These are phyloP conservation scores for Prunella fulvescens DNA, from an alignment of 2,113 vertebrate species.

Conservation along the genomic window DNA sequence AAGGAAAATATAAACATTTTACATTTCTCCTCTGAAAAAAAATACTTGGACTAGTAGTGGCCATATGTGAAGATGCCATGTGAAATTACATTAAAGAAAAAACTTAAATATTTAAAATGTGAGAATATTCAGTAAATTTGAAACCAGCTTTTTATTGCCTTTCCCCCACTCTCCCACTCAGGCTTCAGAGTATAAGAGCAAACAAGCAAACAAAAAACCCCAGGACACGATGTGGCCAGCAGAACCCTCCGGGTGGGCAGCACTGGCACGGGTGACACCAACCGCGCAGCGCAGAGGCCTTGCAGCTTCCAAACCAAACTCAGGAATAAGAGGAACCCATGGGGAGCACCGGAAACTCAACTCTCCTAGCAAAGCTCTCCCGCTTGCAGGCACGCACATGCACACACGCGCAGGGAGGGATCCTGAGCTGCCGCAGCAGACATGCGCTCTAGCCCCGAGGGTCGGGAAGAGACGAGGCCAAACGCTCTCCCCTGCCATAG, in stretches of 20 bases:
- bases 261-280: rapidly evolving
- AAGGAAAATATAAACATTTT: not conserved
- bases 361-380: not conserved
- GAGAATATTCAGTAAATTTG: not conserved
- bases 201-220: not conserved
- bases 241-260: rapidly evolving
- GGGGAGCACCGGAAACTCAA: not conserved
- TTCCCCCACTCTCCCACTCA: not conserved
- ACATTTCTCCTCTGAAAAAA: not conserved
- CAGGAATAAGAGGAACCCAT: rapidly evolving
- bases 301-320: not conserved
- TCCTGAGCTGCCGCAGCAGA: not conserved
- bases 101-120: not conserved
- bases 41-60: not conserved
- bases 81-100: not conserved
- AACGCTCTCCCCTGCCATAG: not conserved
- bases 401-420: not conserved
- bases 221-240: not conserved
- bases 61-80: not conserved
- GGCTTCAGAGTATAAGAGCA: not conserved
- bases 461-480: not conserved
- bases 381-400: not conserved
- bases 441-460: not conserved
- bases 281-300: not conserved
- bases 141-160: not conserved